Evolutionary conservation across 2,113 vertebrate species (phyloP).

Genomic region (Corythornis vintsioides): DNA sequence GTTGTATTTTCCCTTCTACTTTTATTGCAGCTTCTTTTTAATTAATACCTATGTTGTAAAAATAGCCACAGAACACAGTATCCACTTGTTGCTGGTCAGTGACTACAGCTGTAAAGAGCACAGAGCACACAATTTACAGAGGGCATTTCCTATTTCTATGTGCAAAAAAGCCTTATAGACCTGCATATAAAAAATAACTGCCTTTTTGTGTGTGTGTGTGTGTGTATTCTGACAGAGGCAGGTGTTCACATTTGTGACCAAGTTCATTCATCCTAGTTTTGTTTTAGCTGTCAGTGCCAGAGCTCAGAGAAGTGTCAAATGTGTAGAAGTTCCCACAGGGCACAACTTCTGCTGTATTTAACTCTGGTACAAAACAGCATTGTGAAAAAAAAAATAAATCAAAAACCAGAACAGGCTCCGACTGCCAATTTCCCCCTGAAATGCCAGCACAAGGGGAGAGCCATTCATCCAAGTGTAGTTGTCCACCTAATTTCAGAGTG

Average conservation of each 20-base stretch:
- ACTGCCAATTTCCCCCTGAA: not conserved
- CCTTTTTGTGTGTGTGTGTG: no score
- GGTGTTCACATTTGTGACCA: not conserved
- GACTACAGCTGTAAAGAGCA: not conserved
- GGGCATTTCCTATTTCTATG: not conserved
- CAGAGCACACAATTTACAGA: not conserved
- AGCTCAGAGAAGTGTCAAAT: not conserved
- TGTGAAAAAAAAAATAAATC: no score
- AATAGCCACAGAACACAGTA: not conserved
- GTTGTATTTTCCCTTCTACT: not conserved
- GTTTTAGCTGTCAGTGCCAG: not conserved
- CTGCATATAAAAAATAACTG: not conserved
- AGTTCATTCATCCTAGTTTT: not conserved
- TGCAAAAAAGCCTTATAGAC: not conserved
- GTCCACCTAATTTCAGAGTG: not conserved
- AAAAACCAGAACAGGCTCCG: not conserved
- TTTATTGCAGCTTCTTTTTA: not conserved
- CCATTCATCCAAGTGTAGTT: not conserved
- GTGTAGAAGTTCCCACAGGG: not conserved
- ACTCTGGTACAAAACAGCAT: not conserved
- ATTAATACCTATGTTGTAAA: conserved; percentile 1
- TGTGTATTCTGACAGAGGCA: not conserved
- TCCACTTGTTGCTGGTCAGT: not conserved
- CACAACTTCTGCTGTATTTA: not conserved
- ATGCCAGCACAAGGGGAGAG: not conserved